Evolutionary conservation across 1,140 invertebrate species (phyloP).

Genomic region (Drosophila persimilis): DNA sequence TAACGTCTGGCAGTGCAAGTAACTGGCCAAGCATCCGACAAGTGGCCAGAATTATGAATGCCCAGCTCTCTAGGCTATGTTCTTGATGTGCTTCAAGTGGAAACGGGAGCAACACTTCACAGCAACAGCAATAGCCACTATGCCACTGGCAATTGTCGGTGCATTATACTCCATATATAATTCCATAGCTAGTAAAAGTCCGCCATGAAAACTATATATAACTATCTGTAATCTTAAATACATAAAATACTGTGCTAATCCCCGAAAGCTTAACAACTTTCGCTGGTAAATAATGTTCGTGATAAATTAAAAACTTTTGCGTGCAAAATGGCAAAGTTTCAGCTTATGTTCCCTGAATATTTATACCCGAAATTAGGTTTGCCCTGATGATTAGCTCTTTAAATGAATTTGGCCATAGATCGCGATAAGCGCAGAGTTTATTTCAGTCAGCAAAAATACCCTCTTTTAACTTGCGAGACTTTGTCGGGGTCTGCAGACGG

Average conservation of each 20-base stretch:
- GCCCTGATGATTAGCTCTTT: slow-evolving; percentile 15
- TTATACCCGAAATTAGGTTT: slow-evolving; percentile 26
- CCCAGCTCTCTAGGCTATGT: neutral
- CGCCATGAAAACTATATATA: neutral
- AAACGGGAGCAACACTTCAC: too few relatives aligned
- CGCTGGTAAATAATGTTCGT: slow-evolving; percentile 12
- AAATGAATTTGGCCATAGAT: slow-evolving; percentile 27
- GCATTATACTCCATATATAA: too few relatives aligned
- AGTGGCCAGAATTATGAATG: slow-evolving; percentile 45
- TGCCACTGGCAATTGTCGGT: neutral
- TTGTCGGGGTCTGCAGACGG: neutral
- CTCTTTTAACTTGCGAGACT: slow-evolving; percentile 31
- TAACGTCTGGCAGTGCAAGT: slow-evolving; percentile 28
- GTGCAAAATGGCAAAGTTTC: slow-evolving; percentile 2
- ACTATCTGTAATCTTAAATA: slow-evolving; percentile 5
- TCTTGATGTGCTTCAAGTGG: too few relatives aligned
- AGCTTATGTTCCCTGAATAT: slow-evolving; percentile 29
- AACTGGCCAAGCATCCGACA: slow-evolving; percentile 38
- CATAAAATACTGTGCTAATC: slow-evolving; percentile 20
- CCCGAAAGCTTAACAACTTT: slow-evolving; percentile 28
- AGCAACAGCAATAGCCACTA: too few relatives aligned
- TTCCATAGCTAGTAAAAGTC: too few relatives aligned
- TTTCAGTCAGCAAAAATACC: slow-evolving; percentile 1
- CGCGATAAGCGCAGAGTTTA: slow-evolving; percentile 46
- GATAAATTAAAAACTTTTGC: slow-evolving; percentile 28